phyloP scores from a whole-genome alignment of 2,888 invertebrate genomes.

The Diarsia brunnea region DNA sequence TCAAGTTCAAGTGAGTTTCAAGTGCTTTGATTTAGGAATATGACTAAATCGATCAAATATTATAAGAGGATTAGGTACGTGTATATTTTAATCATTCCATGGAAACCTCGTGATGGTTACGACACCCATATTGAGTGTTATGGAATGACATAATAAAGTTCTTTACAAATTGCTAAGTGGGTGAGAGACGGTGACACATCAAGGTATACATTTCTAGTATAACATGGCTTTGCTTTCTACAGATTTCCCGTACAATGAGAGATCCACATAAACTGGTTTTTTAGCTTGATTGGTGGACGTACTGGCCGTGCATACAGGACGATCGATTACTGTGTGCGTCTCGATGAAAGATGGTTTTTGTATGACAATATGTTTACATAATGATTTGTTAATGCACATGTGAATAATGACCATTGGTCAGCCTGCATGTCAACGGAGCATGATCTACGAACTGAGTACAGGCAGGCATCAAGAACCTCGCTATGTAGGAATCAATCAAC shows the following conservation, averaged over 20 bases:
- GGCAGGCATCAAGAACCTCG: background rate
- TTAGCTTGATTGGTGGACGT: too few species aligned
- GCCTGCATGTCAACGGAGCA: slow-evolving; percentile 17
- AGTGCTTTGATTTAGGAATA: slow-evolving; percentile 32
- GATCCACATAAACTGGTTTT: too few species aligned
- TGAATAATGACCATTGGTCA: slow-evolving; percentile 18
- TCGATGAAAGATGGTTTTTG: slow-evolving; percentile 27
- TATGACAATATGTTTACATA: slow-evolving; percentile 34
- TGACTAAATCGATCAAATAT: slow-evolving; percentile 26
- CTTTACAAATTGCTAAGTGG: slow-evolving; percentile 27
- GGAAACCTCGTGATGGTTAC: slow-evolving; percentile 16
- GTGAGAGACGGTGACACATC: too few species aligned
- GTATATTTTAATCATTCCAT: slow-evolving; percentile 10
- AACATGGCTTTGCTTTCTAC: too few species aligned
- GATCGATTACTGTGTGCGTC: slow-evolving; percentile 33
- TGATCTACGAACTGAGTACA: background rate
- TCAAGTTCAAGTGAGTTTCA: slow-evolving; percentile 22
- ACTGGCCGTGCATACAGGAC: background rate
- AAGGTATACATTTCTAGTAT: too few species aligned
- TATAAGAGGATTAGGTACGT: slow-evolving; percentile 30
- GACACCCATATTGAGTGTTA: slow-evolving; percentile 20
- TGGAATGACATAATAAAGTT: slow-evolving; percentile 45
- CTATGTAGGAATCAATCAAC: background rate
- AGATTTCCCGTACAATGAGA: too few species aligned
- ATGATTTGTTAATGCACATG: slow-evolving; percentile 25